phyloP scores from a whole-genome alignment of 2,888 invertebrate species.

The Polia nebulosa region DNA sequence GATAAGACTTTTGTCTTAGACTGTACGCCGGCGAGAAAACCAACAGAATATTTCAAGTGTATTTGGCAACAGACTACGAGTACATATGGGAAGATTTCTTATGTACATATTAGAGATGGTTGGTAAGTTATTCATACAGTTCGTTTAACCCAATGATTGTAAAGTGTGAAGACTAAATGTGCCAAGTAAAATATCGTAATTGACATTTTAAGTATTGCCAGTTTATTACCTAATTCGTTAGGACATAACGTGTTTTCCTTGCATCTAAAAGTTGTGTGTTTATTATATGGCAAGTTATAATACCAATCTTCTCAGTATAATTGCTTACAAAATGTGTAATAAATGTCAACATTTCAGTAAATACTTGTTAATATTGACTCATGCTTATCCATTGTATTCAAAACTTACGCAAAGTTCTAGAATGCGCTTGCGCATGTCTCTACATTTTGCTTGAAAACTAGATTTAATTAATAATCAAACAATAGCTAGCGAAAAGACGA shows the following conservation, averaged over 20 bases:
- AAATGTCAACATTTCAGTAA: background rate
- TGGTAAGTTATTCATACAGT: conserved; percentile 31
- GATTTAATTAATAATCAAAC: background rate
- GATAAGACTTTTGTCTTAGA: conserved; percentile 48
- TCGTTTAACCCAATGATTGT: conserved; percentile 54
- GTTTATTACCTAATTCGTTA: conserved; percentile 9
- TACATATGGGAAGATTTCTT: conserved; percentile 65
- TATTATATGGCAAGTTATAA: background rate
- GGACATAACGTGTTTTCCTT: conserved; percentile 10
- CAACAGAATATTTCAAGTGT: conserved; percentile 64
- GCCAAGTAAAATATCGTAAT: conserved; percentile 2
- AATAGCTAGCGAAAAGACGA: background rate
- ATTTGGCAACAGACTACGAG: conserved; percentile 65
- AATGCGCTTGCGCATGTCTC: conserved; percentile 47
- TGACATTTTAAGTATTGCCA: conserved; percentile 31
- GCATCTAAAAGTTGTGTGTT: background rate
- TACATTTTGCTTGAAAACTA: conserved; percentile 3
- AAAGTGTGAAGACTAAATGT: conserved; percentile 24
- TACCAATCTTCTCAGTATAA: background rate
- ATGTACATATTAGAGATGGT: conserved; percentile 58
- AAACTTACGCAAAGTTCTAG: conserved; percentile 6
- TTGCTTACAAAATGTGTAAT: background rate
- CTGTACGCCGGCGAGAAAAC: conserved; percentile 50
- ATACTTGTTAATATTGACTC: conserved; percentile 8
- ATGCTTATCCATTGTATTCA: conserved; percentile 8